Evolutionary conservation across 2,113 vertebrate species (phyloP), one percentile per base, ranked within the genome.

Genomic region (Erinaceus europaeus): DNA sequence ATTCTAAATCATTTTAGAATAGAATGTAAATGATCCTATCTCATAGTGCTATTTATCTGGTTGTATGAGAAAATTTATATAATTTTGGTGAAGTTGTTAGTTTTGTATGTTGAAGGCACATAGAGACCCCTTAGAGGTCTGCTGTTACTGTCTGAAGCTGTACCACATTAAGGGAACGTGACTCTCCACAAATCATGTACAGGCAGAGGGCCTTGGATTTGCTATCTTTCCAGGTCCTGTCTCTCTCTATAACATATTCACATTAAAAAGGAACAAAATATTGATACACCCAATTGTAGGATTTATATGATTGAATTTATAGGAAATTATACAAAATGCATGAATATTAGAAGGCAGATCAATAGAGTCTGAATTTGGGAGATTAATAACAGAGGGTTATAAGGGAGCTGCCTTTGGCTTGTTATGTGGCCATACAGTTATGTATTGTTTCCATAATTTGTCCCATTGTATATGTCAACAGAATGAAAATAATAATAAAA

Each of bases 1-100:
- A 11, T 32, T 76, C 52, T 83, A 93, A 72, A 79, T 82, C 89
- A 71, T 52, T 71, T 93, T 79, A 91, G 76, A 64, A 29, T 29
- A n/a, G n/a, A 55, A 27, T 21, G 1, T 52, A 73, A 86, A 32
- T 8, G 40, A 46, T n/a, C 36, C 55, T 36, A 3, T 32, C 53
- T 69, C 36, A 25, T 5, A 67, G 79, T 34, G 36, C 20, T 69
- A 53, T 2, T 23, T 59, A 25, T 73, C 34, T 10, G 71, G 65
- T 65, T 32, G 20, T 36, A 3, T 0, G 48, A 40, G 27, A 40
- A 18, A 36, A 27, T 65, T 53, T 68, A 9, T 46, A 1, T 44
- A 42, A 71, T 61, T 89, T 59, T 46, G 29, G 57, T 17, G 74
- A 77, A 71, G 34, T 38, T 23, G 55, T 44, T 36, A 55, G 64